Percentiles rank a stretch among this genome's conserved stretches.
Evolutionary conservation across 2,113 vertebrate genomes (phyloP).

Genomic region (Urocolius indicus): DNA sequence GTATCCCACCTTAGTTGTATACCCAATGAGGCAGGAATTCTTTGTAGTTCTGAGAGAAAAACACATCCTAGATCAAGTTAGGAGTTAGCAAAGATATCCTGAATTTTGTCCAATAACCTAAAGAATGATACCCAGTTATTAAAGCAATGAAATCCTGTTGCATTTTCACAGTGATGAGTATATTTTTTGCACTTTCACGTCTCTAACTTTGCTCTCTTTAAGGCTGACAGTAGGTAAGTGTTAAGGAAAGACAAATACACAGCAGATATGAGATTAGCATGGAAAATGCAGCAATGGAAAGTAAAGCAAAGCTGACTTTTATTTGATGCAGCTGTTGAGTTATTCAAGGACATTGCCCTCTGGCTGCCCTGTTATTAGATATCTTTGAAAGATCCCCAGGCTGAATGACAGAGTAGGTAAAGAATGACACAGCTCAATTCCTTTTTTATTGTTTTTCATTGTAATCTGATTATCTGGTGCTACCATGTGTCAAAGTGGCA

Average conservation of each 20-base stretch:
- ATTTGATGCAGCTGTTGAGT: background rate
- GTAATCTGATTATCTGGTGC: slow-evolving; percentile 60
- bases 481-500: slow-evolving; percentile 54
- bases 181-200: background rate
- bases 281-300: background rate
- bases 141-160: background rate
- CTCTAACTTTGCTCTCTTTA: background rate
- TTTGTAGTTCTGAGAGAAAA: background rate
- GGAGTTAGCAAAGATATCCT: background rate
- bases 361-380: slow-evolving; percentile 1
- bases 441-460: slow-evolving; percentile 50
- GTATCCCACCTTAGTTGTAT: background rate
- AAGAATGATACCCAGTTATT: background rate
- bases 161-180: background rate
- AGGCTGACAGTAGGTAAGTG: background rate
- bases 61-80: background rate
- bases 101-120: background rate
- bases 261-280: background rate
- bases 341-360: slow-evolving; percentile 25
- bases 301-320: background rate
- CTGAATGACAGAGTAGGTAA: slow-evolving; percentile 12
- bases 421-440: slow-evolving; percentile 43
- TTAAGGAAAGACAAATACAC: background rate
- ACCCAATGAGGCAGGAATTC: background rate
- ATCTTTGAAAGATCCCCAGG: slow-evolving; percentile 10